These are phyloP conservation scores for Mylabris sibirica DNA, from an alignment of 2,888 invertebrate species.

Conservation along the genomic window DNA sequence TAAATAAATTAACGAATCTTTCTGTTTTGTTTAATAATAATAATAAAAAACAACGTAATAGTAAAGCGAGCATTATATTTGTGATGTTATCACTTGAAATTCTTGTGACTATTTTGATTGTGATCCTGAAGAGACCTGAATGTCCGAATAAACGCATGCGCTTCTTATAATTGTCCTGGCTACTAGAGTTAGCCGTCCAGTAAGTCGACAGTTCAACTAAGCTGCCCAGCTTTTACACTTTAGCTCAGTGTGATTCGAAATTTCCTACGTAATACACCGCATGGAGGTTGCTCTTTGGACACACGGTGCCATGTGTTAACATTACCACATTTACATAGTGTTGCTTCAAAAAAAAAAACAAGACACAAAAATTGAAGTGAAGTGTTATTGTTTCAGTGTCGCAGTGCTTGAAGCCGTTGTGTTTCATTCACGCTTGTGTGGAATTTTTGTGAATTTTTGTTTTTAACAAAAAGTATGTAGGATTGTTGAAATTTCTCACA, in stretches of 20 bases:
- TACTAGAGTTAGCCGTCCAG: constrained; percentile 58
- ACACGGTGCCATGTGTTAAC: constrained; percentile 47
- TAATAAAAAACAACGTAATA: neutral
- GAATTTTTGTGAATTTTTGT: neutral
- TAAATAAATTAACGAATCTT: neutral
- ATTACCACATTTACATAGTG: constrained; percentile 39
- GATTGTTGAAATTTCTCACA: neutral
- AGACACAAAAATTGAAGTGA: constrained; percentile 37
- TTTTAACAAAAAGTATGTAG: neutral
- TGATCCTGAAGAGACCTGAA: constrained; percentile 17
- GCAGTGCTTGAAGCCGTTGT: neutral
- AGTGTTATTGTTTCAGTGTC: constrained; percentile 27
- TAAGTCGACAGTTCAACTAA: constrained; percentile 52
- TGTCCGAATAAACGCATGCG: constrained; percentile 55
- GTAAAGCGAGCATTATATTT: neutral
- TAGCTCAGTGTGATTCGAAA: constrained; percentile 55
- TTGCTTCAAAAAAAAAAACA: constrained; percentile 33
- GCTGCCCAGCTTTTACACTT: constrained; percentile 48
- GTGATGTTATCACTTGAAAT: constrained; percentile 8
- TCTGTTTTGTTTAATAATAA: neutral
- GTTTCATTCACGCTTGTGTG: neutral
- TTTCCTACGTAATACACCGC: constrained; percentile 47
- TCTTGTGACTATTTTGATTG: neutral
- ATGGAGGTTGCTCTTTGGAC: constrained; percentile 51
- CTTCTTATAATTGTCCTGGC: constrained; percentile 53